Evolutionary conservation across 2,113 vertebrate species (phyloP), one percentile per base, ranked within the genome.

Genomic region (Oostethus manadensis): DNA sequence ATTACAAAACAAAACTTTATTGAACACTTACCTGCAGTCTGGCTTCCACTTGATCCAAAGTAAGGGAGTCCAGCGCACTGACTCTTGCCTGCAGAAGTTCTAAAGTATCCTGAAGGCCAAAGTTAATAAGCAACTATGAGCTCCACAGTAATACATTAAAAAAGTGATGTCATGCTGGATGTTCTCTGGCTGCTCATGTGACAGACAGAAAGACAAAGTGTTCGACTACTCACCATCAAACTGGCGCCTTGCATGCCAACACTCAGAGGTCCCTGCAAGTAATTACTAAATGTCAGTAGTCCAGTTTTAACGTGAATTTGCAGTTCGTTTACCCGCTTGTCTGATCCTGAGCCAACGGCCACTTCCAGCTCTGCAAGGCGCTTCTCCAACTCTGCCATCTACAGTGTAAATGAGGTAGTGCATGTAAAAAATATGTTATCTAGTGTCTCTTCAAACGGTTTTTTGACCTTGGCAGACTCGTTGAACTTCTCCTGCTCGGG

Each of bases 11-110:
- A 5, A 33, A 33, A 10, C 13, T 47, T 20, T 11, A 11, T 47
- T 47, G n/a, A 20, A 47, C 18, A 21, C 13, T 21, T 48, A 11
- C 95, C 94, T 97, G 94, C 73, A 97, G 88, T 61, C 94, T 89
- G 66, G 94, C 94, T 63, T 95, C 95, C 76, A 97, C 93, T 80
- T 97, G 95, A 83, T 98, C 94, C 84, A 98, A 84, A 78, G 92
- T 91, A 10, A 91, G 87, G 22, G 93, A 83, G 15, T 98, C 94
- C 83, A 98, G 86, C 17, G 93, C 84, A 7, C 85, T 93, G 78
- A 98, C 94, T 62, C 95, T 92, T 10, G 93, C 93, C 78, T 98
- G 94, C 65, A 97, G 80, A 21, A 97, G 84, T 76, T 97, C 94
- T 66, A 98, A 88, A 0, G 93, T 93, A 51, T 94, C 93, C 95